These are phyloP conservation scores for Alethe diademata DNA, from an alignment of 2,113 vertebrate genomes.

Conservation along the genomic window DNA sequence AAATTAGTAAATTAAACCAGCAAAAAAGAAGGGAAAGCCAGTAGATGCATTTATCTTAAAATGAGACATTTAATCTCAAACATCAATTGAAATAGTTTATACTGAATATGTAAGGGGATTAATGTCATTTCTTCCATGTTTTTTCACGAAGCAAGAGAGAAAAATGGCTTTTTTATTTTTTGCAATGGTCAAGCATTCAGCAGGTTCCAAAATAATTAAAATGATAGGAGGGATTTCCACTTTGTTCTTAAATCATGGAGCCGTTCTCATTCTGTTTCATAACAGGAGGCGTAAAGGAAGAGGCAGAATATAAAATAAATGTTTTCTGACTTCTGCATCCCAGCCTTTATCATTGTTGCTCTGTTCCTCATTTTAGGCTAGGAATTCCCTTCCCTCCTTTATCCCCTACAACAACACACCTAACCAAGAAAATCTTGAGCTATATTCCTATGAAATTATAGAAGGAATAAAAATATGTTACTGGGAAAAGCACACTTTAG, in stretches of 20 bases:
- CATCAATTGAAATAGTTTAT: background rate
- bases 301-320: background rate
- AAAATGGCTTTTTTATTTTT: background rate
- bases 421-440: too few species aligned
- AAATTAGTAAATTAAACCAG: background rate
- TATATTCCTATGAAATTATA: background rate
- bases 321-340: background rate
- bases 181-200: background rate
- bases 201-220: background rate
- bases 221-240: background rate
- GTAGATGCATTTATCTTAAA: background rate
- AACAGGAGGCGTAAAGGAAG: background rate
- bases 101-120: background rate
- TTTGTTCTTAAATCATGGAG: background rate
- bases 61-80: background rate
- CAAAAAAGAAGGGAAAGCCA: background rate
- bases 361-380: background rate
- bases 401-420: background rate
- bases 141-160: background rate
- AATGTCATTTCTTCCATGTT: background rate
- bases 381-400: background rate
- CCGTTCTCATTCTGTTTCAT: background rate
- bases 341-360: background rate
- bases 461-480: background rate
- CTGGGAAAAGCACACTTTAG: background rate